Evolutionary conservation across 2,797 vertebrate species (phyloP).

Genomic region (Parauchenoglanis ngamensis): DNA sequence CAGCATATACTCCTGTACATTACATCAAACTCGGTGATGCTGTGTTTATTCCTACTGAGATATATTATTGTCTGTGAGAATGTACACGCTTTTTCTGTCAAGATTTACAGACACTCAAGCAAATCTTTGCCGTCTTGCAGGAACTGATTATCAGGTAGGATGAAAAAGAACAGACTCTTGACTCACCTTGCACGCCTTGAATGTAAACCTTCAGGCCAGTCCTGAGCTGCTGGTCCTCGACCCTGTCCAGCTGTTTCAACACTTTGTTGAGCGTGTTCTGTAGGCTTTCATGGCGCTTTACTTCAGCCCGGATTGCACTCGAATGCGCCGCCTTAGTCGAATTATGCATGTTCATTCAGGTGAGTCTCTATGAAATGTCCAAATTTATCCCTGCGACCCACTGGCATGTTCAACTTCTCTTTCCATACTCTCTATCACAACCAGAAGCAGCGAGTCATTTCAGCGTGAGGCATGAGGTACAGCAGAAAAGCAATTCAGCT

Average conservation of each 20-base stretch:
- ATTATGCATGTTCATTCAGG: conserved; percentile 73
- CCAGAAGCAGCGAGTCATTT: conserved; percentile 23
- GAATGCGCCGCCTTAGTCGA: conserved; percentile 71
- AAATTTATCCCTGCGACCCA: conserved; percentile 66
- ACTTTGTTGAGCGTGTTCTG: conserved; percentile 79
- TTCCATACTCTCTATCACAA: conserved; percentile 41
- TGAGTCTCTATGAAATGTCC: conserved; percentile 56
- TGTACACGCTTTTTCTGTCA: not conserved
- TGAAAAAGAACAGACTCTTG: not conserved
- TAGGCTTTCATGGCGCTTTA: conserved; percentile 79
- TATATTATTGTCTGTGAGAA: not conserved
- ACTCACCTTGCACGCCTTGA: conserved; percentile 82
- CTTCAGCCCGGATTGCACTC: conserved; percentile 81
- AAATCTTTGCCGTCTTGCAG: not conserved
- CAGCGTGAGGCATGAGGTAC: conserved; percentile 55
- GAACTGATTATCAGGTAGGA: not conserved
- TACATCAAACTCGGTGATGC: too few species aligned
- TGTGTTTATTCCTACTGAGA: not conserved
- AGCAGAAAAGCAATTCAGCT: conserved; percentile 56
- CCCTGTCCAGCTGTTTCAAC: conserved; percentile 79
- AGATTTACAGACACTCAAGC: not conserved
- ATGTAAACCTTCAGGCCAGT: conserved; percentile 79
- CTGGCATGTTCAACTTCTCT: conserved; percentile 59
- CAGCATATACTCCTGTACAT: not conserved
- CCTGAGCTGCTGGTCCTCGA: conserved; percentile 77